Evolutionary conservation across 2,888 invertebrate species (phyloP).

Genomic region (Keiferia lycopersicella): DNA sequence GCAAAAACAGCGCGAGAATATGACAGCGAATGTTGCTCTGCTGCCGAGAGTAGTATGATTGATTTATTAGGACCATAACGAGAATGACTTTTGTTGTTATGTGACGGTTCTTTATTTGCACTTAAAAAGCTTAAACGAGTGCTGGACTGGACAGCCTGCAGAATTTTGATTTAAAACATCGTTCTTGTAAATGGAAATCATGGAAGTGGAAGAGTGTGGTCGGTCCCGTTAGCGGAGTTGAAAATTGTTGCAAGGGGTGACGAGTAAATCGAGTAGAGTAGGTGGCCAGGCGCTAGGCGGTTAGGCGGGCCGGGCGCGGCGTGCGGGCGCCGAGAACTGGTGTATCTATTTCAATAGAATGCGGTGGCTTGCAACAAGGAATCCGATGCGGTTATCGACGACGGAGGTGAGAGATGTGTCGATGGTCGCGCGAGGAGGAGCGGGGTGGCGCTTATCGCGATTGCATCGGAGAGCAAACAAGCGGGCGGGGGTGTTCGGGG

Average conservation of each 20-base stretch:
- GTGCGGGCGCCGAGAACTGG: constrained; percentile 21
- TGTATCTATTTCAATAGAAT: constrained; percentile 77
- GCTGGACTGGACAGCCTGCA: constrained; percentile 15
- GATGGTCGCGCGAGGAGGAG: constrained; percentile 51
- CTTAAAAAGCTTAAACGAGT: constrained; percentile 33
- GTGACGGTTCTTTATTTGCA: constrained; percentile 39
- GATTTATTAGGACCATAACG: constrained; percentile 58
- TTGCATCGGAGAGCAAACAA: constrained; percentile 82
- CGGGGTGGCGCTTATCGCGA: constrained; percentile 71
- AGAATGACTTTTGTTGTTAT: constrained; percentile 45
- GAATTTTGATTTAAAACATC: constrained; percentile 28
- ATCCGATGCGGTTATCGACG: constrained; percentile 79
- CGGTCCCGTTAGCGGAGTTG: constrained; percentile 49
- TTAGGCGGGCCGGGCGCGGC: background rate
- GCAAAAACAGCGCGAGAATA: constrained; percentile 56
- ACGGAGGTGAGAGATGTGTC: constrained; percentile 76
- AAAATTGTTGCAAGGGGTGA: constrained; percentile 57
- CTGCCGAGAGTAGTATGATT: constrained; percentile 49
- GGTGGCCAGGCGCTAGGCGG: constrained; percentile 16
- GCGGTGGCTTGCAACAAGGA: constrained; percentile 78
- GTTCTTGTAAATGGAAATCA: constrained; percentile 24
- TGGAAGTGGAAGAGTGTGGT: constrained; percentile 44
- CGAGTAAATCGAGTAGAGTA: constrained; percentile 29
- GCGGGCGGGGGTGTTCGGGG: constrained; percentile 74
- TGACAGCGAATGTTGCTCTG: constrained; percentile 54